phyloP scores from a whole-genome alignment of 2,797 vertebrate genomes.

The Alcedo atthis region DNA sequence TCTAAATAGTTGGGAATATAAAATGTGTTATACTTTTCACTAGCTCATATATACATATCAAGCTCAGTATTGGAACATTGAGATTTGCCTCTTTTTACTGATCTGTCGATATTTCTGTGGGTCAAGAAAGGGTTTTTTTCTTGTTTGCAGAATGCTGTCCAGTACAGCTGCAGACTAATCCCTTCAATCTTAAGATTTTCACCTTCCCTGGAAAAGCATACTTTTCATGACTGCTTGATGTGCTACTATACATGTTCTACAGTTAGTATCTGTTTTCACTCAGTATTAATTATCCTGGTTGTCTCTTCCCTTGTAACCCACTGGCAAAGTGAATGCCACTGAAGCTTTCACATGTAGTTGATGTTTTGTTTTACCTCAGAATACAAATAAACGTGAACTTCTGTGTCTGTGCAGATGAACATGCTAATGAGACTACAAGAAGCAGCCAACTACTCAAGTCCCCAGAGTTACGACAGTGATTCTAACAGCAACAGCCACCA shows the following conservation, averaged over 20 bases:
- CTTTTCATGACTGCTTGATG: background rate
- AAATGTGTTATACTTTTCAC: background rate
- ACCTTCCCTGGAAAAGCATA: background rate
- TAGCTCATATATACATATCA: background rate
- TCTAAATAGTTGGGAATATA: background rate
- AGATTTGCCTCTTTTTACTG: background rate
- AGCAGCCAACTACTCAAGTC: conserved; percentile 94
- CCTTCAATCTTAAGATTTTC: background rate
- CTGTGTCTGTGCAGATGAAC: conserved; percentile 86
- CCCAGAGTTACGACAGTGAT: conserved; percentile 98
- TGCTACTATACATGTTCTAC: background rate
- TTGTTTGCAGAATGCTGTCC: background rate
- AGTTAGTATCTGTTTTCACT: background rate
- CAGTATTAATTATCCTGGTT: fast-evolving
- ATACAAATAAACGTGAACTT: background rate
- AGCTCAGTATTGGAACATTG: background rate
- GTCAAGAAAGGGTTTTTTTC: background rate
- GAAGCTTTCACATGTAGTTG: background rate
- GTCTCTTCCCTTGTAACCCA: background rate
- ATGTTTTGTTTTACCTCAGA: background rate
- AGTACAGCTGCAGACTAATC: background rate
- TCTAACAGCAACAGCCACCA: conserved; percentile 98
- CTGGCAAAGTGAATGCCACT: background rate
- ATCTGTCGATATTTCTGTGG: fast-evolving
- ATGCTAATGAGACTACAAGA: conserved; percentile 98